phyloP scores from a whole-genome alignment of 2,113 vertebrate genomes.

The Perognathus longimembris region DNA sequence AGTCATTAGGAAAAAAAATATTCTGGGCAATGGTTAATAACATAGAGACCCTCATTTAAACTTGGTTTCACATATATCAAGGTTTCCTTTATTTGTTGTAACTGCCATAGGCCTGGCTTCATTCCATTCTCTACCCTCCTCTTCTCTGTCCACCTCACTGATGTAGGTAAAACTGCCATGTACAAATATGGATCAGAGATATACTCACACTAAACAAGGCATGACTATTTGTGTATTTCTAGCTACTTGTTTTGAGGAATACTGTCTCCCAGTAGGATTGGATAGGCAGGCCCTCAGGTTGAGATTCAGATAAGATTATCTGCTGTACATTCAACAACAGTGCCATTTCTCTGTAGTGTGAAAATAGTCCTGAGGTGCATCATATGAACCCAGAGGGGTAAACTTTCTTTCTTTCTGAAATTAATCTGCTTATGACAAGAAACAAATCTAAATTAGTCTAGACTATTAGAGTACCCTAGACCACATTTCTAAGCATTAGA shows the following conservation, averaged over 20 bases:
- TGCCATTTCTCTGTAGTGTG: neutral
- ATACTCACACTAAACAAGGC: neutral
- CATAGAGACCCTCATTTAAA: neutral
- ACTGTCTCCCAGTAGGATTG: neutral
- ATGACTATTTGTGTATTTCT: neutral
- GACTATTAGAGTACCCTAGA: neutral
- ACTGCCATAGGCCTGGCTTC: neutral
- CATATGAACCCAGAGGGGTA: neutral
- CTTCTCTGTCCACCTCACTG: neutral
- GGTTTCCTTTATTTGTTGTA: neutral
- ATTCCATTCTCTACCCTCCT: neutral
- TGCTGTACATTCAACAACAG: neutral
- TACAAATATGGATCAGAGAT: neutral
- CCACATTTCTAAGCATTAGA: neutral
- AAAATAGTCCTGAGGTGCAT: neutral
- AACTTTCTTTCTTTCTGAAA: neutral
- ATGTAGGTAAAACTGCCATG: neutral
- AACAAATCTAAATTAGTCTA: neutral
- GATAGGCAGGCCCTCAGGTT: neutral
- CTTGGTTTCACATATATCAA: neutral
- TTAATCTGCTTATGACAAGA: neutral
- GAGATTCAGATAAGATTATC: neutral
- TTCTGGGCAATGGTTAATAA: no score
- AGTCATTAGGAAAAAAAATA: no score
- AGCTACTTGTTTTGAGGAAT: neutral